phyloP scores from a whole-genome alignment of 2,888 invertebrate genomes.

The Exephanes ischioxanthus region DNA sequence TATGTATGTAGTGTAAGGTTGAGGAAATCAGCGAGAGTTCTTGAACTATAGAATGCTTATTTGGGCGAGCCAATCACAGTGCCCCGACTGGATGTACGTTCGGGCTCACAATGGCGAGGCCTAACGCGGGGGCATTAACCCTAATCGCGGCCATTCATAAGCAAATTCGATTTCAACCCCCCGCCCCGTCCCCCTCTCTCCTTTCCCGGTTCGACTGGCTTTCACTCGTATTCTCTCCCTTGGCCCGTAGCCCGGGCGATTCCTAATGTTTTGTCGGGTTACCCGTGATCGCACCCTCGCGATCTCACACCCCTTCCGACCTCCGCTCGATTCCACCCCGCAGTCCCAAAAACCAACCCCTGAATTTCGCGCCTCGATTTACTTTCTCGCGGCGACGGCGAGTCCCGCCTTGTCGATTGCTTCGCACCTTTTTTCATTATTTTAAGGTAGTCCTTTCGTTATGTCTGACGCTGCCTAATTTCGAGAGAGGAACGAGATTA shows the following conservation, averaged over 20 bases:
- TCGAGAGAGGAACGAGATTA: too few species aligned
- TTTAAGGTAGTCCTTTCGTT: background rate
- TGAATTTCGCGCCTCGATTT: conserved; percentile 50
- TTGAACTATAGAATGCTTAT: conserved; percentile 49
- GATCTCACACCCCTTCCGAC: conserved; percentile 29
- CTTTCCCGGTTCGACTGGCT: conserved; percentile 57
- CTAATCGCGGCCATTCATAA: conserved; percentile 79
- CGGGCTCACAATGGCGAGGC: conserved; percentile 72
- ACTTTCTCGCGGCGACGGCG: conserved; percentile 9
- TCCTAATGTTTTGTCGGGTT: conserved; percentile 75
- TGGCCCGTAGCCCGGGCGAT: conserved; percentile 64
- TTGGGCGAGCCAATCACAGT: conserved; percentile 70
- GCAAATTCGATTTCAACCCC: conserved; percentile 76
- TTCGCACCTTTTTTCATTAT: conserved; percentile 43
- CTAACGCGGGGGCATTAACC: conserved; percentile 76
- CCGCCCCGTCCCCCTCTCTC: background rate
- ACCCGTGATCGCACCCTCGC: conserved; percentile 66
- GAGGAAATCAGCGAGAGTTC: conserved; percentile 21
- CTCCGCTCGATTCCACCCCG: conserved; percentile 43
- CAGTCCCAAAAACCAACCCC: conserved; percentile 25
- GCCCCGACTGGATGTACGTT: conserved; percentile 66
- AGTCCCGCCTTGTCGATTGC: conserved; percentile 45
- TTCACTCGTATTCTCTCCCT: conserved; percentile 29
- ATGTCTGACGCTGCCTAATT: too few species aligned
- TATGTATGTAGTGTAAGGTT: background rate